Conservation (phyloP, 2,113 vertebrate genomes). For the Aspiorhynchus laticeps region DNA sequence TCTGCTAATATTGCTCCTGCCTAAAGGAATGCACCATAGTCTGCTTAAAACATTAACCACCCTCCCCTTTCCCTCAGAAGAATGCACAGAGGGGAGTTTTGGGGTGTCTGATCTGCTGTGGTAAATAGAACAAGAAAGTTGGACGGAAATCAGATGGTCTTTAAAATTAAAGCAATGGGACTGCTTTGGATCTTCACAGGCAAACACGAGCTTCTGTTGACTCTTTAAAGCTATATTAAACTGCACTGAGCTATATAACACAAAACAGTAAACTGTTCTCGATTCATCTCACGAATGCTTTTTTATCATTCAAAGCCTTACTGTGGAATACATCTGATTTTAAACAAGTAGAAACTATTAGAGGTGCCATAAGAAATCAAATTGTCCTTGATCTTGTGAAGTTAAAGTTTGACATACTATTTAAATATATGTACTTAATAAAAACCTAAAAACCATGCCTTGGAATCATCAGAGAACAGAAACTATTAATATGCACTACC, state of each 20-base stretch:
- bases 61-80: constrained; percentile 42
- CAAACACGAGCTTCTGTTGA: constrained; percentile 14
- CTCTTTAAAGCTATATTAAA: neutral
- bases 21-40: constrained; percentile 52
- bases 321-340: too few relatives aligned
- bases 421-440: too few relatives aligned
- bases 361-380: too few relatives aligned
- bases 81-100: constrained; percentile 8
- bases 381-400: too few relatives aligned
- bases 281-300: neutral
- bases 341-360: too few relatives aligned
- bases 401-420: too few relatives aligned
- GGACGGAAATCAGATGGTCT: neutral
- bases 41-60: constrained; percentile 68
- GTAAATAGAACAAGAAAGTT: neutral
- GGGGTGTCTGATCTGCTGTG: constrained; percentile 22
- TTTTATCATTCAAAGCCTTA: neutral
- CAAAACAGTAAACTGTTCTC: neutral
- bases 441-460: neutral
- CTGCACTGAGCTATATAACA: neutral
- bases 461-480: neutral
- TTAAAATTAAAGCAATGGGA: neutral
- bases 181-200: constrained; percentile 13
- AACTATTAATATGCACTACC: neutral
- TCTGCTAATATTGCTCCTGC: constrained; percentile 50